Conservation (phyloP, 2,797 vertebrate genomes). For the Oreochromis grahami region DNA sequence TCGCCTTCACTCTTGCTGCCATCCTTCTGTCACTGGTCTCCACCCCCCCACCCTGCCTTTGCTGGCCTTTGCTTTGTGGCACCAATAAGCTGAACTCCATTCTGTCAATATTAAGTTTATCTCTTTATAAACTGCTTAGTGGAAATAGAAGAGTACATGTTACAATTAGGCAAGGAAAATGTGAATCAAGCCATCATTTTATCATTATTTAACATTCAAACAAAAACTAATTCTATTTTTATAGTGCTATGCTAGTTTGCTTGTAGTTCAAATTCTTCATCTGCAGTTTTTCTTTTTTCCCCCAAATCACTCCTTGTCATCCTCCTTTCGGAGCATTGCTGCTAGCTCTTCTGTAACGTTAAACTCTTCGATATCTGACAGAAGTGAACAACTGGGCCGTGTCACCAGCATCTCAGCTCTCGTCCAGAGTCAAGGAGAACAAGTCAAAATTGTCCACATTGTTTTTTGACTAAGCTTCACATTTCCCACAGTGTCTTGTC, state of each 20-base stretch:
- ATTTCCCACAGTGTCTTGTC: not conserved
- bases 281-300: not conserved
- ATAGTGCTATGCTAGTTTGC: not conserved
- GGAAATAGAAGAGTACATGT: accelerated
- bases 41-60: not conserved
- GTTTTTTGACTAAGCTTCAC: not conserved
- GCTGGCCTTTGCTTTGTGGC: not conserved
- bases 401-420: not conserved
- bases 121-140: not conserved
- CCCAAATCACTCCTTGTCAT: accelerated
- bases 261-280: not conserved
- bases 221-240: accelerated
- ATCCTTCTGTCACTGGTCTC: not conserved
- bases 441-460: not conserved
- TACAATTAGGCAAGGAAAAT: not conserved
- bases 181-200: not conserved
- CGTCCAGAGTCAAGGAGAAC: not conserved
- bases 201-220: not conserved
- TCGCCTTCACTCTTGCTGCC: not conserved
- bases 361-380: not conserved
- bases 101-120: not conserved
- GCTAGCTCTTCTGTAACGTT: not conserved
- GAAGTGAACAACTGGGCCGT: not conserved
- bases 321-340: not conserved
- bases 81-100: not conserved